Evolutionary conservation across 2,113 vertebrate species (phyloP).

Genomic region (Cathartes aura): DNA sequence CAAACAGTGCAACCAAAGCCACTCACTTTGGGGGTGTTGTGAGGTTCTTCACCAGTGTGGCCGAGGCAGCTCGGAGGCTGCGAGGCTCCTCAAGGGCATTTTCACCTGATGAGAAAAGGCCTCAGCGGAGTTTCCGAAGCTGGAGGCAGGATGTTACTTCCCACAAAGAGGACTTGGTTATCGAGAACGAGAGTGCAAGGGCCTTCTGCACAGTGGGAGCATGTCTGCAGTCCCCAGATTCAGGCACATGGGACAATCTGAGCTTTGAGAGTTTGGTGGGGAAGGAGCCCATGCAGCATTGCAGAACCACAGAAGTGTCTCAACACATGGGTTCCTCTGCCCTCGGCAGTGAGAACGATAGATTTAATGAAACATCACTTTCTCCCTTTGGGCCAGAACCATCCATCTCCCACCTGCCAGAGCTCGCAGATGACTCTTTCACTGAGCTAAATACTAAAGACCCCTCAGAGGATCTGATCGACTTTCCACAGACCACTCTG

Average conservation of each 20-base stretch:
- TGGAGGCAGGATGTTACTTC: slow-evolving; percentile 37
- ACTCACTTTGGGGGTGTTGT: slow-evolving; percentile 83
- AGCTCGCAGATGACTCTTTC: background rate
- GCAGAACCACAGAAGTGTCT: background rate
- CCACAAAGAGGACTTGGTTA: slow-evolving; percentile 54
- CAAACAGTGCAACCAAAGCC: slow-evolving; percentile 74
- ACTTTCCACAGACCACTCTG: background rate
- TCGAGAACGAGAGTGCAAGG: slow-evolving; percentile 61
- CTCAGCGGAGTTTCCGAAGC: slow-evolving; percentile 59
- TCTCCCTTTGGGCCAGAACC: background rate
- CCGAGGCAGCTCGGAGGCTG: slow-evolving; percentile 86
- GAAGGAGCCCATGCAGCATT: background rate
- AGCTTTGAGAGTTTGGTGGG: slow-evolving; percentile 47
- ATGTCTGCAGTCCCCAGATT: slow-evolving; percentile 60
- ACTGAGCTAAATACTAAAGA: background rate
- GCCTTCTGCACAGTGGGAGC: slow-evolving; percentile 47
- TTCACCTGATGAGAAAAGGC: slow-evolving; percentile 76
- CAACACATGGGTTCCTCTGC: background rate
- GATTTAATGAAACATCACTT: background rate
- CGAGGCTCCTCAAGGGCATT: slow-evolving; percentile 81
- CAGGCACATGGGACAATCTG: slow-evolving; percentile 58
- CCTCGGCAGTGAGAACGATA: background rate
- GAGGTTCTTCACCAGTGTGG: slow-evolving; percentile 86
- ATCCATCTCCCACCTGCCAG: background rate
- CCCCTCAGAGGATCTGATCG: background rate